Evolutionary conservation across 2,797 vertebrate genomes (phyloP).

Genomic region (Scarus forsteni): DNA sequence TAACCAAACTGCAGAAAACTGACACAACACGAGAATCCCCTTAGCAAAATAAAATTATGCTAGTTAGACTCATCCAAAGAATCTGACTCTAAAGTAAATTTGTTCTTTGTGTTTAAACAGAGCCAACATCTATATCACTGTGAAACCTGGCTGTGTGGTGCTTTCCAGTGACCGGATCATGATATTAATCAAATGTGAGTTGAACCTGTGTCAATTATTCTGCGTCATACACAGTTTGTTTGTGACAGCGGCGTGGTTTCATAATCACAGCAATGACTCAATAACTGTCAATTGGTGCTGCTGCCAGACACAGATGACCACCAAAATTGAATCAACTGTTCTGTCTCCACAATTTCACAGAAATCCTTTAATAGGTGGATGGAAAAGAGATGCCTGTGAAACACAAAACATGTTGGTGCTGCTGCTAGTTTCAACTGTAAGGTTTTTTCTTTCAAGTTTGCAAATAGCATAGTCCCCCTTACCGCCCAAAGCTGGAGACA

Average conservation of each 20-base stretch:
- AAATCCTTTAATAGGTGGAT: conserved; percentile 33
- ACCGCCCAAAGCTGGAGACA: too few species aligned
- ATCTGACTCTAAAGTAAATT: not conserved
- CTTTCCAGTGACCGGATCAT: conserved; percentile 12
- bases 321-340: conserved; percentile 52
- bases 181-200: conserved; percentile 3
- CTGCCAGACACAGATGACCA: conserved; percentile 43
- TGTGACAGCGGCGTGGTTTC: conserved; percentile 33
- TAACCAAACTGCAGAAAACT: not conserved
- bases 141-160: not conserved
- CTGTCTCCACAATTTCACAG: conserved; percentile 40
- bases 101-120: not conserved
- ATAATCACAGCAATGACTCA: conserved; percentile 39
- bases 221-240: conserved; percentile 12
- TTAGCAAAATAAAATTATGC: not conserved
- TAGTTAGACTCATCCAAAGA: not conserved
- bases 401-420: conserved; percentile 17
- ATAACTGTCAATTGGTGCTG: conserved; percentile 49
- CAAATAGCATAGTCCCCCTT: too few species aligned
- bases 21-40: not conserved
- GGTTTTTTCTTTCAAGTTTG: not conserved
- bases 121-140: not conserved
- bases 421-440: not conserved
- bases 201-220: conserved; percentile 17
- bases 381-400: conserved; percentile 26